Conservation (phyloP, 2,888 invertebrate species). For the Machimus atricapillus region DNA sequence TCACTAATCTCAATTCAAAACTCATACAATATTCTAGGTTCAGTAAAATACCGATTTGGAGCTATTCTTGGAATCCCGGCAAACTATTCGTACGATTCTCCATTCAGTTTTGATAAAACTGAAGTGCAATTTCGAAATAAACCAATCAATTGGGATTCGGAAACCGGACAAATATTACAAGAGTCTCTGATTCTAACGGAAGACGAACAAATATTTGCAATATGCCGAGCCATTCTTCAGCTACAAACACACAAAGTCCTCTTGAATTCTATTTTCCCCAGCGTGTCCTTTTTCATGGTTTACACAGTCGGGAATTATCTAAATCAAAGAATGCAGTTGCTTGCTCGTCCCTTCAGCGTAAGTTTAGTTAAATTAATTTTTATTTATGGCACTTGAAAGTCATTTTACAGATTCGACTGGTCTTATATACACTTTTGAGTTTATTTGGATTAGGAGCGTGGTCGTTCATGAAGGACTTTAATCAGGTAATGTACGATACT, state of each 20-base stretch:
- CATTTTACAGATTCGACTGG: constrained; percentile 54
- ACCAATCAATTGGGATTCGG: constrained; percentile 70
- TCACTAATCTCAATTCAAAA: no score
- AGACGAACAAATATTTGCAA: constrained; percentile 80
- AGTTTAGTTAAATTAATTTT: background rate
- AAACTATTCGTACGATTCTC: constrained; percentile 70
- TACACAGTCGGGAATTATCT: constrained; percentile 66
- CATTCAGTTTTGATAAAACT: constrained; percentile 66
- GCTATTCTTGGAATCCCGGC: constrained; percentile 76
- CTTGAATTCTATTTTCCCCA: constrained; percentile 66
- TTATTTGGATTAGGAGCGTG: constrained; percentile 69
- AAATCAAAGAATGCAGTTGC: constrained; percentile 67
- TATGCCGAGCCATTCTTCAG: constrained; percentile 77
- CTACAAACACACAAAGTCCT: constrained; percentile 68
- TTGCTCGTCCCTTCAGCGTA: constrained; percentile 64
- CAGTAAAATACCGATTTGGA: constrained; percentile 67
- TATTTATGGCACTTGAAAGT: background rate
- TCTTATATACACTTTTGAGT: constrained; percentile 67
- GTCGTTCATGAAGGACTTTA: constrained; percentile 70
- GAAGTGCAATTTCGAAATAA: constrained; percentile 70
- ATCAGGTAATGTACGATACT: constrained; percentile 70
- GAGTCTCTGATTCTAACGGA: constrained; percentile 77
- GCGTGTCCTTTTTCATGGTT: constrained; percentile 63
- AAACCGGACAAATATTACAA: constrained; percentile 69
- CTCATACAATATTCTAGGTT: constrained; percentile 57